phyloP scores from a whole-genome alignment of 2,113 vertebrate species.

The Cariama cristata region DNA sequence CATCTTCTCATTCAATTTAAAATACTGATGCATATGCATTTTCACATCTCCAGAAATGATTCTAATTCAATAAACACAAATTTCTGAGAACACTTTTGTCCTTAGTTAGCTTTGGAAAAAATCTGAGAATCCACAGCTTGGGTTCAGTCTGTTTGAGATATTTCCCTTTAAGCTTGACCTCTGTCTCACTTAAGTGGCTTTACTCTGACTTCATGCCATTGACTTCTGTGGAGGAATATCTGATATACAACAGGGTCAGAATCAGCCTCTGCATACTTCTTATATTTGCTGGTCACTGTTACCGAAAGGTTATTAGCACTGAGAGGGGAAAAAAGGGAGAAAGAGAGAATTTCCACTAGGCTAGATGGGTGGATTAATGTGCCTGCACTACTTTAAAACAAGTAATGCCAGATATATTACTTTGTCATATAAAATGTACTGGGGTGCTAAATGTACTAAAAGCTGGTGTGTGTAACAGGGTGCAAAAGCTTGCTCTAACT shows the following conservation, averaged over 20 bases:
- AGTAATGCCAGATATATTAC: neutral
- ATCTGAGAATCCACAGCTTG: neutral
- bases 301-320: neutral
- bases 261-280: neutral
- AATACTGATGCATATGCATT: neutral
- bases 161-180: neutral
- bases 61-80: neutral
- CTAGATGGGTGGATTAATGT: neutral
- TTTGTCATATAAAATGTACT: neutral
- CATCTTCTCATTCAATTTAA: neutral
- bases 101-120: neutral
- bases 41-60: neutral
- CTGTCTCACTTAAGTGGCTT: neutral
- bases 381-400: conserved; percentile 60
- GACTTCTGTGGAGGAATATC: neutral
- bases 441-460: neutral
- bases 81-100: neutral
- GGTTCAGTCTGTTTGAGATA: neutral
- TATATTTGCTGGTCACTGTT: neutral
- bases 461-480: neutral
- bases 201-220: neutral
- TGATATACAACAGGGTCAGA: neutral
- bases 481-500: neutral
- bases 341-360: neutral
- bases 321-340: neutral